Conservation (phyloP, 2,797 vertebrate species). For the Enoplosus armatus region DNA sequence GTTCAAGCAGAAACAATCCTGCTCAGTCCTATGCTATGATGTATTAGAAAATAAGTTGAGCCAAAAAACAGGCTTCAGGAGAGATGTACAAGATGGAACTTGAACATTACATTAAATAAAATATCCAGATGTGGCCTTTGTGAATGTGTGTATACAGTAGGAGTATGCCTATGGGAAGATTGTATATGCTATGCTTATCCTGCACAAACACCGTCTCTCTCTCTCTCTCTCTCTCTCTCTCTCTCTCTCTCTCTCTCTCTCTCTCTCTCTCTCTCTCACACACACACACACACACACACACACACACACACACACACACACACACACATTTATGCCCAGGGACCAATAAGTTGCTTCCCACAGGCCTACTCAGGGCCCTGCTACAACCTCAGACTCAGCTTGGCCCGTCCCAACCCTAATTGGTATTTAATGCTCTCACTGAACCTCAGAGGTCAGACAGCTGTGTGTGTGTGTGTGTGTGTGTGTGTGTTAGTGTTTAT, state of each 20-base stretch:
- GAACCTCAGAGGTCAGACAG: slow-evolving; percentile 74
- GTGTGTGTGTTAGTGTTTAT: slow-evolving; percentile 51
- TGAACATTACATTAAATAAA: slow-evolving; percentile 39
- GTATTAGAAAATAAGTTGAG: slow-evolving; percentile 34
- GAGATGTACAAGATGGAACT: slow-evolving; percentile 24
- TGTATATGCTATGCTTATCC: slow-evolving; percentile 31
- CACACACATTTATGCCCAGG: slow-evolving; percentile 59
- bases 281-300: slow-evolving; percentile 17
- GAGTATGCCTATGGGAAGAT: slow-evolving; percentile 28
- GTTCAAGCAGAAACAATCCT: slow-evolving; percentile 7
- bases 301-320: slow-evolving; percentile 43
- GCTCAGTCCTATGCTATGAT: slow-evolving; percentile 11
- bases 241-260: too few relatives aligned
- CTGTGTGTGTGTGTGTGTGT: slow-evolving; percentile 29
- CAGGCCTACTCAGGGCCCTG: slow-evolving; percentile 74
- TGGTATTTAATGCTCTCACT: slow-evolving; percentile 83
- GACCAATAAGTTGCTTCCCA: slow-evolving; percentile 82
- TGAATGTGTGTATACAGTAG: slow-evolving; percentile 27
- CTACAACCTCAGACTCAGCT: slow-evolving; percentile 72
- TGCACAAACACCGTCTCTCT: slow-evolving; percentile 1
- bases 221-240: too few relatives aligned
- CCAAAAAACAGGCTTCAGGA: slow-evolving; percentile 25
- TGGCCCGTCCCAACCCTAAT: slow-evolving; percentile 76
- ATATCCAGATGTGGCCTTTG: slow-evolving; percentile 68
- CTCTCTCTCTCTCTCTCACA: not conserved